phyloP scores from a whole-genome alignment of 2,113 vertebrate species.

The Oxyruncus cristatus region DNA sequence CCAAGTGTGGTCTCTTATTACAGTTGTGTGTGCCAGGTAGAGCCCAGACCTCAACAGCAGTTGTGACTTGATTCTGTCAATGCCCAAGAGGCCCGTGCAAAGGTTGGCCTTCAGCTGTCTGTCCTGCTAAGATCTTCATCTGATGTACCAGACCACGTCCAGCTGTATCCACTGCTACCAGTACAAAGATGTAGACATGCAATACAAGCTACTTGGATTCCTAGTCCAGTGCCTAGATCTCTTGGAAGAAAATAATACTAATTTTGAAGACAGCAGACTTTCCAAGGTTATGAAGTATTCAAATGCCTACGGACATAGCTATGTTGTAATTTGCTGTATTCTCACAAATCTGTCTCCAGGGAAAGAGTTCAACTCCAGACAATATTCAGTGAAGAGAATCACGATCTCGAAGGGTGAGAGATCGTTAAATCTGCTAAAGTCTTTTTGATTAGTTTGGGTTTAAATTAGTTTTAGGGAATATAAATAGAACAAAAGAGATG shows the following conservation, averaged over 20 bases:
- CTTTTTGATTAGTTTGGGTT: neutral
- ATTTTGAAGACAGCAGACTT: neutral
- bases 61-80: neutral
- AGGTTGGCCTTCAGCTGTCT: neutral
- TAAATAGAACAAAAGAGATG: neutral
- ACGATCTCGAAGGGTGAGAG: too few species aligned
- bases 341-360: neutral
- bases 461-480: neutral
- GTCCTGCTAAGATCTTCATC: neutral
- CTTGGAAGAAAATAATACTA: neutral
- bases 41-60: neutral
- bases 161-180: neutral
- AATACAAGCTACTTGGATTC: neutral
- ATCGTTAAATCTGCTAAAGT: neutral
- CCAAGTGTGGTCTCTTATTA: neutral
- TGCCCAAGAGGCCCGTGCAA: rapidly evolving
- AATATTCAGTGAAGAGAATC: neutral
- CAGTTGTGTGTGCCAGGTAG: neutral
- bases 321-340: neutral
- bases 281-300: neutral
- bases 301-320: neutral
- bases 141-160: neutral
- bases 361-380: neutral
- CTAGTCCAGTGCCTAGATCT: neutral
- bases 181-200: neutral